Conservation (phyloP, 2,797 vertebrate genomes). For the Phaenicophaeus curvirostris region DNA sequence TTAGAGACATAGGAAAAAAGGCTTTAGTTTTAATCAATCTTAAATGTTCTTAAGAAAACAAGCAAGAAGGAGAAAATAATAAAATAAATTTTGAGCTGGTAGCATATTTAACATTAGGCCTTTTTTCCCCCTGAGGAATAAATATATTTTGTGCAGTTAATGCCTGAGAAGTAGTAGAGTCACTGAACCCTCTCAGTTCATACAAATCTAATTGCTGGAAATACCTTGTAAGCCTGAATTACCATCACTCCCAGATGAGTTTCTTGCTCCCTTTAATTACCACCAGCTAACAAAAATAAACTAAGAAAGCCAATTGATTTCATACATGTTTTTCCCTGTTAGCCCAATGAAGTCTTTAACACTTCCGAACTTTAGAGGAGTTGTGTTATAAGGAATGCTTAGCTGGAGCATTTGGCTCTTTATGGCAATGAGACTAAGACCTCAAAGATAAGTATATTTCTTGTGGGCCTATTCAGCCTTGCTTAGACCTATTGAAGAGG, state of each 20-base stretch:
- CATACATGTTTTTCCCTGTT: background rate
- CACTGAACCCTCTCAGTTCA: background rate
- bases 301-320: background rate
- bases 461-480: background rate
- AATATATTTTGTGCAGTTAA: background rate
- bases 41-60: background rate
- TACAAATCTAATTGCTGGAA: background rate
- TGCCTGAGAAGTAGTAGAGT: background rate
- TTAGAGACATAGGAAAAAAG: background rate
- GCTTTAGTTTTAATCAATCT: background rate
- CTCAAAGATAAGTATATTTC: background rate
- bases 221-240: background rate
- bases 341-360: background rate
- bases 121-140: background rate
- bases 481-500: background rate
- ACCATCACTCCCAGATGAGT: background rate
- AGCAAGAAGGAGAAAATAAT: background rate
- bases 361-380: background rate
- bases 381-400: background rate
- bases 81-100: background rate
- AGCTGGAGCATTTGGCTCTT: background rate
- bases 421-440: background rate
- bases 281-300: background rate
- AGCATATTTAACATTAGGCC: background rate
- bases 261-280: background rate